Conservation (phyloP, 2,888 invertebrate genomes). For the Furcula furcula region DNA sequence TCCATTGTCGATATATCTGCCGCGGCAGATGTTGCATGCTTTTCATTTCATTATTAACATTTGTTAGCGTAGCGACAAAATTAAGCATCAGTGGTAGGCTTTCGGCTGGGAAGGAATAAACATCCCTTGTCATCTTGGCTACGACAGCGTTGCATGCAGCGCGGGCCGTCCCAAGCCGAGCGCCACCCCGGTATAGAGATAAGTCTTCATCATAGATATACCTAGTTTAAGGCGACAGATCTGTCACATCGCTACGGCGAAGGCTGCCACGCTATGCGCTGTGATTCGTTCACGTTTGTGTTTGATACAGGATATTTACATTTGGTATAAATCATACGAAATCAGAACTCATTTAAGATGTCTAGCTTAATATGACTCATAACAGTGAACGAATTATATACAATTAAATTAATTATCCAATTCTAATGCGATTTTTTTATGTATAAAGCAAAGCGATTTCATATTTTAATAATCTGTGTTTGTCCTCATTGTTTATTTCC, state of each 20-base stretch:
- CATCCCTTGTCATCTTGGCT: slow-evolving; percentile 6
- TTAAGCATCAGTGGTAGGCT: slow-evolving; percentile 40
- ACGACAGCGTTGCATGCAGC: slow-evolving; percentile 17
- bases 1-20: slow-evolving; percentile 41
- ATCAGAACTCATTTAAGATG: slow-evolving; percentile 7
- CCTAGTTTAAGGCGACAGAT: slow-evolving; percentile 70
- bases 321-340: not conserved
- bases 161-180: slow-evolving; percentile 15
- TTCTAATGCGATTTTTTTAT: slow-evolving; percentile 39
- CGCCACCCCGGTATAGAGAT: slow-evolving; percentile 38
- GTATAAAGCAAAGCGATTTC: slow-evolving; percentile 43
- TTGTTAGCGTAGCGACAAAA: slow-evolving; percentile 67
- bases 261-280: slow-evolving; percentile 54
- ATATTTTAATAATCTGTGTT: slow-evolving; percentile 21
- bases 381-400: slow-evolving; percentile 28
- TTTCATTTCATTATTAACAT: slow-evolving; percentile 36
- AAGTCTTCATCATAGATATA: slow-evolving; percentile 67
- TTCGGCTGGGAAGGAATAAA: slow-evolving; percentile 26
- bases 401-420: too few relatives aligned
- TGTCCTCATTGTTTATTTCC: slow-evolving; percentile 20
- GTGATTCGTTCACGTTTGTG: slow-evolving; percentile 48
- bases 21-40: slow-evolving; percentile 38
- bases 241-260: slow-evolving; percentile 73
- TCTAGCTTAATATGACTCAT: not conserved
- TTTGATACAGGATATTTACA: not conserved